These are phyloP conservation scores for Astyanax mexicanus DNA, from an alignment of 2,797 vertebrate genomes.

Conservation along the genomic window DNA sequence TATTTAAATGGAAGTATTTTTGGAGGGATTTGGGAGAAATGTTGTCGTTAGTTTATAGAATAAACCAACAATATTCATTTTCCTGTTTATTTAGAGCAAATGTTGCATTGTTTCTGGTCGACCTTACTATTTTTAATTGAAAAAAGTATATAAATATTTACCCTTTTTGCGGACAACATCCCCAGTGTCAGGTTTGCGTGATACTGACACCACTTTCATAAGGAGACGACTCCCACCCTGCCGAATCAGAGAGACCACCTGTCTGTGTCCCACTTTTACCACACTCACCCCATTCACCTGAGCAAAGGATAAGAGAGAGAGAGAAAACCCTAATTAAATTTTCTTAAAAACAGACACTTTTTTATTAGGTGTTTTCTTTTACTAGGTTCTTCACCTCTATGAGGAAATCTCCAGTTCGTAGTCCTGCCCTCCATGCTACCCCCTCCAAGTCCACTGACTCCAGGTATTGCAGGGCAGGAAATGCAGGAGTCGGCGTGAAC, in stretches of 20 bases:
- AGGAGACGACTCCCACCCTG: constrained; percentile 94
- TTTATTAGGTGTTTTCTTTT: no score
- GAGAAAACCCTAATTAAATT: not conserved
- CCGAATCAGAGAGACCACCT: constrained; percentile 95
- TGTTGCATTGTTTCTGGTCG: no score
- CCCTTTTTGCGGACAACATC: constrained; percentile 93
- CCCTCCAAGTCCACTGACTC: constrained; percentile 97
- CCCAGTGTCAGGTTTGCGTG: constrained; percentile 90
- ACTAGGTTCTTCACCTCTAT: constrained; percentile 83
- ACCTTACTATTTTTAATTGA: no score
- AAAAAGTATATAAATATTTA: constrained; percentile 53
- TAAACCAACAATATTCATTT: no score
- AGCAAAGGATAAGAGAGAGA: not conserved
- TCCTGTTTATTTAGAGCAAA: no score
- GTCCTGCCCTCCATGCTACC: constrained; percentile 94
- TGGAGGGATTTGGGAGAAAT: no score
- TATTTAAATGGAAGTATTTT: no score
- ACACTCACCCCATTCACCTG: constrained; percentile 79
- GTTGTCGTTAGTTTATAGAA: no score
- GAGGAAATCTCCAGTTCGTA: constrained; percentile 84
- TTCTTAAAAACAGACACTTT: no score
- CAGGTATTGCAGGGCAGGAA: constrained; percentile 95
- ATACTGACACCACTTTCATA: constrained; percentile 97
- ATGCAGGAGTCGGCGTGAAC: constrained; percentile 95
- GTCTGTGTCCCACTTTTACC: constrained; percentile 83